Percentiles rank a stretch among this genome's conserved stretches.
phyloP scores from a whole-genome alignment of 2,113 vertebrate species.

The Gavia stellata region DNA sequence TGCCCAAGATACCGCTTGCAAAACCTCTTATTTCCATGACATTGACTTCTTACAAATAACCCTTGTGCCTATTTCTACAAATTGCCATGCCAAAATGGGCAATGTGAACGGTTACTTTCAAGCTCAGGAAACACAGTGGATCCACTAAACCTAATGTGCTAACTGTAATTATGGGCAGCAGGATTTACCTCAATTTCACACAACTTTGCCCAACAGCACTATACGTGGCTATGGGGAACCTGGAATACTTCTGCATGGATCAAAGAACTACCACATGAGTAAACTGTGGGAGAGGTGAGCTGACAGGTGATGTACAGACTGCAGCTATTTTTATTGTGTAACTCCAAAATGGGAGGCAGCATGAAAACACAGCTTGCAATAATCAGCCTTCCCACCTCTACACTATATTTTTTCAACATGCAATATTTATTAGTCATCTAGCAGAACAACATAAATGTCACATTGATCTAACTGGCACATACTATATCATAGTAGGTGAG shows the following conservation, averaged over 20 bases:
- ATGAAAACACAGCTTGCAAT: background rate
- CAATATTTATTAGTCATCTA: background rate
- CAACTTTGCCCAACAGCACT: background rate
- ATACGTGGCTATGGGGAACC: background rate
- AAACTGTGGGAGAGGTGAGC: background rate
- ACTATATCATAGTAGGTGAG: background rate
- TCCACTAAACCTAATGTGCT: background rate
- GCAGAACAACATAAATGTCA: background rate
- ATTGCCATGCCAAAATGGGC: background rate
- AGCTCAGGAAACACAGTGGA: background rate
- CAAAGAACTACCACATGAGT: background rate
- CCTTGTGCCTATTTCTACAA: background rate
- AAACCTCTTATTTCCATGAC: background rate
- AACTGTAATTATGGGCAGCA: background rate
- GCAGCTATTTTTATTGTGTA: background rate
- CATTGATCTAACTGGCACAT: background rate
- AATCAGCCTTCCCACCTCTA: background rate
- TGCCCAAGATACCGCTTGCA: background rate
- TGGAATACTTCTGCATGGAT: background rate
- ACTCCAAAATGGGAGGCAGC: background rate
- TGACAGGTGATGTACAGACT: background rate
- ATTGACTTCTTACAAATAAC: background rate
- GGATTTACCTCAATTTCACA: background rate
- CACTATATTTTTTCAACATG: background rate
- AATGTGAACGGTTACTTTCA: background rate